These are phyloP conservation scores for Carcinoscorpius rotundicauda DNA, from an alignment of 1,140 invertebrate genomes.

Conservation along the genomic window DNA sequence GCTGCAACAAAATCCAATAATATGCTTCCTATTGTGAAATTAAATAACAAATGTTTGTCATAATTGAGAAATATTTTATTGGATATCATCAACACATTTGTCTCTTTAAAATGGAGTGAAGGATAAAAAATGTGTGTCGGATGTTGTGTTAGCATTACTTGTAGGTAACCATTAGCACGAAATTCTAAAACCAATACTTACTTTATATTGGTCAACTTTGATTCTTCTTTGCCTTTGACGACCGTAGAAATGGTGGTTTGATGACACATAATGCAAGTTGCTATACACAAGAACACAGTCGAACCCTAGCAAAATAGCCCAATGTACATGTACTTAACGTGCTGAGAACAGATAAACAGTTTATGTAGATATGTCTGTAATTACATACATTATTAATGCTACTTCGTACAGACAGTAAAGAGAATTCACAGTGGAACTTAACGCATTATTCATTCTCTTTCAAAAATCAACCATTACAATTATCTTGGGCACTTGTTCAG, in stretches of 20 bases:
- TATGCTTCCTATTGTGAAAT: conserved; percentile 37
- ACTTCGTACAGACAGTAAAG: too few relatives aligned
- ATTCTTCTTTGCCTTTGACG: conserved; percentile 20
- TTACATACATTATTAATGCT: too few relatives aligned
- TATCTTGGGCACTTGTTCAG: too few relatives aligned
- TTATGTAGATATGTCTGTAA: too few relatives aligned
- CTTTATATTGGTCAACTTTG: conserved; percentile 16
- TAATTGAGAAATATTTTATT: conserved; percentile 3
- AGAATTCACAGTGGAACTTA: too few relatives aligned
- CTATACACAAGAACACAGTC: conserved; percentile 19
- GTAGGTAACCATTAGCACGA: neutral
- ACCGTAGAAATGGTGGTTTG: conserved; percentile 16
- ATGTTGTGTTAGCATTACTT: neutral
- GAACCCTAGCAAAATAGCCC: conserved; percentile 6
- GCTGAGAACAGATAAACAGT: too few relatives aligned
- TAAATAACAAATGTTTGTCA: conserved; percentile 11
- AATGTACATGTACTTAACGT: too few relatives aligned
- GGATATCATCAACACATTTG: neutral
- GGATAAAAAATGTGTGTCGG: neutral
- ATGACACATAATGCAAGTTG: conserved; percentile 17
- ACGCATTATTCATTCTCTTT: too few relatives aligned
- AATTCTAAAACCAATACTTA: neutral
- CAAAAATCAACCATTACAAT: too few relatives aligned
- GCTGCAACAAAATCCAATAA: conserved; percentile 24
- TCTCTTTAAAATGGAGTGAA: neutral